Evolutionary conservation across 2,113 vertebrate genomes (phyloP).

Genomic region (Eudyptes chrysolophus): DNA sequence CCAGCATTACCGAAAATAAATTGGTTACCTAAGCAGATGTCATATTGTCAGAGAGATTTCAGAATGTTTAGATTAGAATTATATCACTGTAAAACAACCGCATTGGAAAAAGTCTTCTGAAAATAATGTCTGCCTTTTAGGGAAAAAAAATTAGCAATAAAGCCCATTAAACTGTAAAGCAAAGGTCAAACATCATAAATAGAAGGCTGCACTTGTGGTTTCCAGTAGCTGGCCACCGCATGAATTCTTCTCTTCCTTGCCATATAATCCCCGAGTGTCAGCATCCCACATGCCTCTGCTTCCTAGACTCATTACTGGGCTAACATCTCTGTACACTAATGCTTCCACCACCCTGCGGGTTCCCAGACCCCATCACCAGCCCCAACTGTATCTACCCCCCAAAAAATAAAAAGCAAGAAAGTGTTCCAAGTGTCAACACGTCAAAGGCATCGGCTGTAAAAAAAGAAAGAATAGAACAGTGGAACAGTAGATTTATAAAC

Average conservation of each 20-base stretch:
- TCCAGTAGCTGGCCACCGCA: background rate
- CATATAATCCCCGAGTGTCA: background rate
- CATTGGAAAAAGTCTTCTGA: background rate
- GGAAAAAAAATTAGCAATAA: background rate
- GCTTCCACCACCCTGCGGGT: background rate
- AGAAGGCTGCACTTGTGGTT: background rate
- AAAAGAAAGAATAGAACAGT: background rate
- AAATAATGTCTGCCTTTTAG: background rate
- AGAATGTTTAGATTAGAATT: background rate
- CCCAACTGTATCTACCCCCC: rapidly evolving
- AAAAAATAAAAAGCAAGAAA: background rate
- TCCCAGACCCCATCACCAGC: background rate
- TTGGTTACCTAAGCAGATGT: background rate
- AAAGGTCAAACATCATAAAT: background rate
- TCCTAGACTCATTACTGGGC: background rate
- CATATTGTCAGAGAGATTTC: background rate
- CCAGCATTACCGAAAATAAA: background rate
- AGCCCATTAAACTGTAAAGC: background rate
- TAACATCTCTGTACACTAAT: background rate
- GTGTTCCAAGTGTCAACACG: background rate
- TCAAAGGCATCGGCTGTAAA: background rate
- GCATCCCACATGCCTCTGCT: background rate
- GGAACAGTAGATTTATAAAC: background rate
- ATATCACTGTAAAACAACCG: background rate
- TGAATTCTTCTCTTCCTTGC: background rate